Conservation (phyloP, 1,140 invertebrate species). For the Ridgeia piscesae region DNA sequence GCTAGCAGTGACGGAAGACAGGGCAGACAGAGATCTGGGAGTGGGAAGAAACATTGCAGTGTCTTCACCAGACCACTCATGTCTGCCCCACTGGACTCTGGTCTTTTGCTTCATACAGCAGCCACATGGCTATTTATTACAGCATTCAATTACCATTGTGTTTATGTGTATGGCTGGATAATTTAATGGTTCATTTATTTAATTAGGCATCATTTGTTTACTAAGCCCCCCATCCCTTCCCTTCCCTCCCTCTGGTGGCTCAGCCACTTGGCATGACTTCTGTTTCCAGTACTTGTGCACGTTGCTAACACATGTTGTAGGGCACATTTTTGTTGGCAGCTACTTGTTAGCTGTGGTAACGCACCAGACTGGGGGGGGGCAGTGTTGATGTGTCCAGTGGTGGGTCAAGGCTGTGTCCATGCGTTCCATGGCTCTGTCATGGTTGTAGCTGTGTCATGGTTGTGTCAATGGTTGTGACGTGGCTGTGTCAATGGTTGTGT, state of each 20-base stretch:
- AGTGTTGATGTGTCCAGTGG: no score
- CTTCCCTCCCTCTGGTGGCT: background rate
- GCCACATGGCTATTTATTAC: background rate
- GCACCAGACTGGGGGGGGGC: no score
- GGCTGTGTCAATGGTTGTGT: no score
- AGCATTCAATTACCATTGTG: background rate
- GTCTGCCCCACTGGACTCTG: background rate
- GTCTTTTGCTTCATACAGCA: background rate
- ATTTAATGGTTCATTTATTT: background rate
- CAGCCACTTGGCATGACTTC: background rate
- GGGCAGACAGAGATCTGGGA: background rate
- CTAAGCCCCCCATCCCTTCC: background rate
- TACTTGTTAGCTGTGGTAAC: no score
- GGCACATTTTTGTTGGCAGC: no score
- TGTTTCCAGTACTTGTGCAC: background rate
- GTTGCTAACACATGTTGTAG: background rate
- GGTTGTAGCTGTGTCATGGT: no score
- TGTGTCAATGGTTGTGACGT: no score
- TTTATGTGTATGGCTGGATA: background rate
- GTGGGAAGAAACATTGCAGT: no score
- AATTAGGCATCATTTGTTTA: background rate
- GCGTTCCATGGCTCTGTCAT: no score
- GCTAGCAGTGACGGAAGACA: background rate
- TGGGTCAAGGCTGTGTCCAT: no score
- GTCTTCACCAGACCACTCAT: background rate